These are phyloP conservation scores for Drosophila cognata DNA, from an alignment of 2,888 invertebrate genomes.

Conservation along the genomic window DNA sequence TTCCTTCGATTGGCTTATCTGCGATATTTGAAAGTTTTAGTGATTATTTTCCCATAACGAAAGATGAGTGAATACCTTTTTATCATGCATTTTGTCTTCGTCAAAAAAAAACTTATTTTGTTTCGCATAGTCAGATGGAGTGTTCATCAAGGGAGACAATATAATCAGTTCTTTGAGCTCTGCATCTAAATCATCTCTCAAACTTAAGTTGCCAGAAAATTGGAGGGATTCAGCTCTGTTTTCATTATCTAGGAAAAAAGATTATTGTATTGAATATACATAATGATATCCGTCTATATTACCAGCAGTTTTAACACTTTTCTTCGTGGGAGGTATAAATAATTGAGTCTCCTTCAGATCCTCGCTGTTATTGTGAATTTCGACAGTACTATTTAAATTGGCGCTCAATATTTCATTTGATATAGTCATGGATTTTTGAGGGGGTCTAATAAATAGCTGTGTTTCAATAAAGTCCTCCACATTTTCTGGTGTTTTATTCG, in stretches of 20 bases:
- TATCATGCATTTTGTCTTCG: not conserved
- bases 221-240: not conserved
- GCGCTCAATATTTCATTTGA: not conserved
- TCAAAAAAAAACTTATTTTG: not conserved
- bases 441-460: slow-evolving; percentile 8
- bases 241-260: slow-evolving; percentile 4
- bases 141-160: slow-evolving; percentile 22
- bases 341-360: slow-evolving; percentile 45
- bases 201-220: slow-evolving; percentile 27
- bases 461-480: slow-evolving; percentile 40
- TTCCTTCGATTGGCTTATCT: not conserved
- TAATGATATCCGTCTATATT: not conserved
- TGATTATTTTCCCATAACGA: not conserved
- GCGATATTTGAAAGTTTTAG: not conserved
- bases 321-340: slow-evolving; percentile 12
- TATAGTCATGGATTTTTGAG: not conserved
- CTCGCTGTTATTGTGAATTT: slow-evolving; percentile 7
- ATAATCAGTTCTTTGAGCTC: slow-evolving; percentile 34
- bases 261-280: no score
- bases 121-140: slow-evolving; percentile 8
- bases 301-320: slow-evolving; percentile 11
- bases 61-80: slow-evolving; percentile 12
- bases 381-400: slow-evolving; percentile 6
- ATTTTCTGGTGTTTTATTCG: not conserved
- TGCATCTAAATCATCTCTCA: slow-evolving; percentile 38